Evolutionary conservation across 1,140 invertebrate species (phyloP), one percentile per base, ranked within the genome.

Genomic region (Lordiphosa mommai): DNA sequence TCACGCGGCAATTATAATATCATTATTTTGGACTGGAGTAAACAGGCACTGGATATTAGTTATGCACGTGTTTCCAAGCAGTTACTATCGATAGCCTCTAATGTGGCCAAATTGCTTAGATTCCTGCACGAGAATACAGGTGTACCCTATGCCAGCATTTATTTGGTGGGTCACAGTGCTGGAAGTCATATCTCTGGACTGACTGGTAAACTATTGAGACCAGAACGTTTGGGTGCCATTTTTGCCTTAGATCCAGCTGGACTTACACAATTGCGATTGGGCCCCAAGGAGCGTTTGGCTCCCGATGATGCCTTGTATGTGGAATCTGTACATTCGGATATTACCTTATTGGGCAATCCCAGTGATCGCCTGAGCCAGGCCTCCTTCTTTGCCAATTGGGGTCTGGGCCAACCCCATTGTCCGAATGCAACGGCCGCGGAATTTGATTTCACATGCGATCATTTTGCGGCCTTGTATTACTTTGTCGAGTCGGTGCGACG

Each of bases 291-390:
- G 0, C 82, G 92, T 23, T 84, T 94, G n/a, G 91, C 92, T 47
- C 80, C 88, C 6, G 86, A 67, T 1, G 94, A 95, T 77, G 94
- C 92, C 0, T 41, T 90, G 1, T 93, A 93, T 63, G 94, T 95
- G 0, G 93, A 95, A 80, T 92, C 94, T 0, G 93, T 96, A 52
- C 94, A 96, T 73, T 94, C 94, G 0, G 92, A 94, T 63, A 91
- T 91, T 9, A 91, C 91, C 7, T 85, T 91, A 27, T 86, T 94
- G 10, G 93, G 91, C 59, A 86, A 87, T 20, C 86, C 86, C 9
- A 90, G 90, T 2, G 90, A 91, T 2, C 37, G 32, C 5, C 86
- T 93, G 3, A 93, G 93, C 1, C 91, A 94, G 51, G 92, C 92
- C 27, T 93, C 95, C 84, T 94, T 94, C 68, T 94, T 92, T 64